Percentiles rank a stretch among this genome's conserved stretches.
Evolutionary conservation across 2,113 vertebrate species (phyloP).

Genomic region (Etia nguti): DNA sequence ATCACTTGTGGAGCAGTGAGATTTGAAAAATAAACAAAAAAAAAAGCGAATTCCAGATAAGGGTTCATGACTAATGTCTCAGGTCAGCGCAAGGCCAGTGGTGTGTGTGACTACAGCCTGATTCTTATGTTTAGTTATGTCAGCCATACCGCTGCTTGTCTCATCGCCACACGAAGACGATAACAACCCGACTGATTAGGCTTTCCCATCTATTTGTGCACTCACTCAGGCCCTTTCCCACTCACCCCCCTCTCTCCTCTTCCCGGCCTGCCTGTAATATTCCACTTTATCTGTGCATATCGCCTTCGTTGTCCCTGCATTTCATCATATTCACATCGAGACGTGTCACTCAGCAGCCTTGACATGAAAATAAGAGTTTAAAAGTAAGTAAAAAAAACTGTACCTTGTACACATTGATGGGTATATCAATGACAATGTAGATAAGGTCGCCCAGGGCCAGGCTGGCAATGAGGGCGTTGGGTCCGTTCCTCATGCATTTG

Average conservation of each 20-base stretch:
- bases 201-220: constrained; percentile 30
- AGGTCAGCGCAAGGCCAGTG: constrained; percentile 26
- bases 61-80: constrained; percentile 36
- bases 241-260: background rate
- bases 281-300: constrained; percentile 4
- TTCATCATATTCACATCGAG: background rate
- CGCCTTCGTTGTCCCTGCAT: constrained; percentile 5
- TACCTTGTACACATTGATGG: constrained; percentile 96
- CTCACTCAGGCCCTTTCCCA: background rate
- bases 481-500: constrained; percentile 98
- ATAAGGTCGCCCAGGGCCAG: constrained; percentile 95
- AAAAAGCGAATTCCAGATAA: background rate
- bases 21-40: background rate
- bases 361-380: background rate
- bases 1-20: background rate
- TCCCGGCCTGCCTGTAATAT: constrained; percentile 7
- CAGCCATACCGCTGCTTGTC: constrained; percentile 43
- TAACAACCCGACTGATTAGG: constrained; percentile 52
- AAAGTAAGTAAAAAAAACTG: background rate
- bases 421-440: constrained; percentile 91
- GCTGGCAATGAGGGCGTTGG: constrained; percentile 95
- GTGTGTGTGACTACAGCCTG: constrained; percentile 26
- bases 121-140: constrained; percentile 59
- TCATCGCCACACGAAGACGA: constrained; percentile 53
- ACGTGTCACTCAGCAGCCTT: background rate